Conservation (phyloP, 2,113 vertebrate genomes). For the Oncorhynchus kisutch region DNA sequence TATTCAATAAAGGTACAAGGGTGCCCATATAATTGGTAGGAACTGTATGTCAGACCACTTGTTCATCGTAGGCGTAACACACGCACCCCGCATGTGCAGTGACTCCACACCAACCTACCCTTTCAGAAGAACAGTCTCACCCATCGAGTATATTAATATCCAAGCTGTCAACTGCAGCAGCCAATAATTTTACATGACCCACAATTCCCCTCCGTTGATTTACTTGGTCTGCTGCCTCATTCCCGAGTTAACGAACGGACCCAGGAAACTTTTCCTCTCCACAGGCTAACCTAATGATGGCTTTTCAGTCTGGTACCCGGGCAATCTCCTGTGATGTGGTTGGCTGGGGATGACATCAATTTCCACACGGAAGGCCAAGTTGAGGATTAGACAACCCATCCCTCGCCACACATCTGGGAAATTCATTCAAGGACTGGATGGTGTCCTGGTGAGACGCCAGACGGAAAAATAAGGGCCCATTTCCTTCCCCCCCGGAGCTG, state of each 20-base stretch:
- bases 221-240: conserved; percentile 7
- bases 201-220: conserved; percentile 15
- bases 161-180: background rate
- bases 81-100: too few relatives aligned
- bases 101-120: too few relatives aligned
- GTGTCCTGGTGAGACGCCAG: conserved; percentile 19
- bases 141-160: background rate
- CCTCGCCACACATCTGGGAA: conserved; percentile 59
- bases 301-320: conserved; percentile 37
- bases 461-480: conserved; percentile 42
- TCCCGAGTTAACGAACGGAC: conserved; percentile 13
- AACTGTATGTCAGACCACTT: too few relatives aligned
- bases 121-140: too few relatives aligned
- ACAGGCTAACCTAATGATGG: conserved; percentile 57
- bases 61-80: too few relatives aligned
- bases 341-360: conserved; percentile 60
- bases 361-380: conserved; percentile 68
- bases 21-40: too few relatives aligned
- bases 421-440: conserved; percentile 44
- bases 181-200: conserved; percentile 5
- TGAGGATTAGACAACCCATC: conserved; percentile 40
- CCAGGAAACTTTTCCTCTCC: conserved; percentile 40
- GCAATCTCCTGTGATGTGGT: conserved; percentile 27
- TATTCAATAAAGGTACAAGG: too few relatives aligned
- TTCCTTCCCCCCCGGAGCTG: conserved; percentile 26